Evolutionary conservation across 1,140 invertebrate species (phyloP), one percentile per base, ranked within the genome.

Genomic region (Rhizoglyphus robini): DNA sequence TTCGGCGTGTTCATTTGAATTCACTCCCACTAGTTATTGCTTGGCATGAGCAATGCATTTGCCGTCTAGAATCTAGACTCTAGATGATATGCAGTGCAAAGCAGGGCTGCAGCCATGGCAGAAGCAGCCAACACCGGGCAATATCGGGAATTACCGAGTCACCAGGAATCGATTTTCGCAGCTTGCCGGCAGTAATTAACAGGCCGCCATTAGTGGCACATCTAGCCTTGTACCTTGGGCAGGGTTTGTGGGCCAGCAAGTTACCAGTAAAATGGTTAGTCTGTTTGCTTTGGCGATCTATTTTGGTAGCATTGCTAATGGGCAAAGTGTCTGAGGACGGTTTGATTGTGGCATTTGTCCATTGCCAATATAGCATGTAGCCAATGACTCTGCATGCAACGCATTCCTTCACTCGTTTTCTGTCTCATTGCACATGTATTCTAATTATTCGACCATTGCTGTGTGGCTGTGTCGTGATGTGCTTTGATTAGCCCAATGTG

Each of bases 391-490:
- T 8, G 23, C 51, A 32, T 25, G 51, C 8, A 20, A 32, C 31
- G 20, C 51, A 54, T 54, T 8, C 20, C 51, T 54, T 8, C 8
- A 15, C 51, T 54, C 23, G 8, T 20, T 8, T 54, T 54, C 51
- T 5, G 31, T 54, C 51, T 8, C 51, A 54, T 54, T 54, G 51
- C 51, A 8, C 51, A 54, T 54, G 51, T 54, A 54, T 54, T 54
- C 51, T 54, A 54, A 54, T 54, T 54, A 54, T 54, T 54, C 36
- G 36, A 41, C 36, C 36, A 41, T 41, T 18, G 18, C 36, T 11
- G n/a, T n/a, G n/a, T n/a, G 18, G 18, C 36, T 41, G 36, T 18
- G 18, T 8, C 36, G 36, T 11, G 18, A 5, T 23, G 8, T 25
- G 23, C 31, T 54, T 54, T 54, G 51, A 54, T 54, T 54, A 54